Percentiles rank a stretch among this genome's conserved stretches.
phyloP scores from a whole-genome alignment of 2,113 vertebrate species.

The Boulengeromyrus knoepffleri region DNA sequence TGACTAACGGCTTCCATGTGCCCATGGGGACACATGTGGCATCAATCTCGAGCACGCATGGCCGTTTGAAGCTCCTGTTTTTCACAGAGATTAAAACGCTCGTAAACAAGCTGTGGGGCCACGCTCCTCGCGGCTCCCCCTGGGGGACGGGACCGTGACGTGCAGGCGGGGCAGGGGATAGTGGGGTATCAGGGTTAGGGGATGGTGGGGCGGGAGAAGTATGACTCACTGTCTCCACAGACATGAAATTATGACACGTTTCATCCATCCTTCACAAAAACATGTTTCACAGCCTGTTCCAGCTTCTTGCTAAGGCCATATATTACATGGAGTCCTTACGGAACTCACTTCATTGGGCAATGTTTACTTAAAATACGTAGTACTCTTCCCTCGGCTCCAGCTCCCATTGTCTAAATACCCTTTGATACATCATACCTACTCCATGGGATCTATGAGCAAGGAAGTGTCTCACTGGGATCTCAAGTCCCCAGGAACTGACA shows the following conservation, averaged over 20 bases:
- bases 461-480: not conserved
- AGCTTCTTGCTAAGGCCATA: not conserved
- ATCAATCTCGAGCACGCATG: conserved; percentile 46
- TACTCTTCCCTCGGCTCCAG: not conserved
- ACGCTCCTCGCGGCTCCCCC: not conserved
- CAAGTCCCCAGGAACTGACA: not conserved
- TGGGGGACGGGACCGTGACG: not conserved
- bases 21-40: conserved; percentile 47
- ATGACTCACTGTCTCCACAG: not conserved
- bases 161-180: not conserved
- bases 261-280: not conserved
- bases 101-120: conserved; percentile 31
- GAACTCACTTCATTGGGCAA: not conserved
- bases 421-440: not conserved
- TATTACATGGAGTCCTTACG: not conserved
- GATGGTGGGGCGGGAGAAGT: not conserved
- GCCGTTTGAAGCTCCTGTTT: conserved; percentile 36
- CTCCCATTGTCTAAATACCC: not conserved
- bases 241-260: not conserved
- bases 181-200: not conserved
- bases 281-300: not conserved
- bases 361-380: not conserved
- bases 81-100: conserved; percentile 32
- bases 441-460: not conserved
- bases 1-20: conserved; percentile 62